phyloP scores from a whole-genome alignment of 1,140 invertebrate genomes.

The Brachionus angularis region DNA sequence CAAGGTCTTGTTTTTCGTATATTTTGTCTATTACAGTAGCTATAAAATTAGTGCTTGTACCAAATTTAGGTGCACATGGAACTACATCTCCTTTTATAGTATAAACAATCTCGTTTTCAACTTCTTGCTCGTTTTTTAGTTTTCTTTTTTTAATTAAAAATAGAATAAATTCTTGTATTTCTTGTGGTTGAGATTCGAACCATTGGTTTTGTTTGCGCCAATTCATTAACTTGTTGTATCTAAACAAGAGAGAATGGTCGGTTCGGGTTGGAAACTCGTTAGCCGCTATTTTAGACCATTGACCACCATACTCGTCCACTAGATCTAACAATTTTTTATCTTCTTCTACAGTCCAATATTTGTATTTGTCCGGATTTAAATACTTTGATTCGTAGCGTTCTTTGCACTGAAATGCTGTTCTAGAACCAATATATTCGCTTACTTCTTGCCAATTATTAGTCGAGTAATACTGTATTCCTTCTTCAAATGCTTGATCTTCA shows the following conservation, averaged over 20 bases:
- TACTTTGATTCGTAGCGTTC: slow-evolving; percentile 40
- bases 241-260: slow-evolving; percentile 23
- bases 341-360: slow-evolving; percentile 32
- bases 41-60: slow-evolving; percentile 6
- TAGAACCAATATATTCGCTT: slow-evolving; percentile 34
- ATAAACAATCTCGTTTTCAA: not conserved
- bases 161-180: slow-evolving; percentile 35
- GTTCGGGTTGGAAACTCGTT: slow-evolving; percentile 13
- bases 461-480: not conserved
- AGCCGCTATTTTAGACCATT: slow-evolving; percentile 39
- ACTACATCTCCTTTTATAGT: slow-evolving; percentile 15
- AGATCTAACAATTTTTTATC: slow-evolving; percentile 27
- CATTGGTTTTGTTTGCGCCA: slow-evolving; percentile 38
- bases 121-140: not conserved
- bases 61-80: slow-evolving; percentile 21
- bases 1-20: slow-evolving; percentile 15
- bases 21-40: slow-evolving; percentile 24
- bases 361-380: slow-evolving; percentile 41
- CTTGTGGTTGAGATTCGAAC: slow-evolving; percentile 29
- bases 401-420: slow-evolving; percentile 38
- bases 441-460: slow-evolving; percentile 40
- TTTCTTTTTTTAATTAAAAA: slow-evolving; percentile 29
- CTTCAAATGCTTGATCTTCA: slow-evolving; percentile 40
- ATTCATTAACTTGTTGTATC: slow-evolving; percentile 41
- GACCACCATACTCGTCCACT: slow-evolving; percentile 20